Conservation (phyloP, 2,797 vertebrate species). For the Helostoma temminkii region DNA sequence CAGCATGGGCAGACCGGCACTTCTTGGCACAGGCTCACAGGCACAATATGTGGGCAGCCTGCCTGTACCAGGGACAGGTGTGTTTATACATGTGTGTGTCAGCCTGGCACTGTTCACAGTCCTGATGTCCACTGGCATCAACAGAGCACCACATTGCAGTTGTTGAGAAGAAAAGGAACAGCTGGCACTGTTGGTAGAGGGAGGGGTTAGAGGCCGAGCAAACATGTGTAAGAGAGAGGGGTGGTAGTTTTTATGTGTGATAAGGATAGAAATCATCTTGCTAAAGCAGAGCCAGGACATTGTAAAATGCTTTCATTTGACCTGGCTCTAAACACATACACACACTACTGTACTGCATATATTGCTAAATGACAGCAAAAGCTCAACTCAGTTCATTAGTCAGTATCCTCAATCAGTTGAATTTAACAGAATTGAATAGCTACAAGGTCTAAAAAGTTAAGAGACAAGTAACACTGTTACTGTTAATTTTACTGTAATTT, state of each 20-base stretch:
- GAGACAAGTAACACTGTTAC: no score
- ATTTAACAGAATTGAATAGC: no score
- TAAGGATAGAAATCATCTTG: constrained; percentile 3
- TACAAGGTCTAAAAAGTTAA: no score
- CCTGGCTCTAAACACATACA: no score
- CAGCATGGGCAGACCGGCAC: constrained; percentile 16
- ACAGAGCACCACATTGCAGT: constrained; percentile 45
- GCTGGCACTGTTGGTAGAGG: constrained; percentile 56
- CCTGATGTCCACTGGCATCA: constrained; percentile 58
- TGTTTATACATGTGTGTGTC: constrained; percentile 24
- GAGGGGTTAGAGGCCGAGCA: not conserved
- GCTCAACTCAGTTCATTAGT: no score
- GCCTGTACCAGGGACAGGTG: constrained; percentile 45
- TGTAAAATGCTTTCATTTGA: not conserved
- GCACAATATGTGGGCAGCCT: constrained; percentile 49
- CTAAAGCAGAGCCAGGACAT: not conserved
- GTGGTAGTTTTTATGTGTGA: not conserved
- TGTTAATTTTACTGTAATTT: no score
- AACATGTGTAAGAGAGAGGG: constrained; percentile 1
- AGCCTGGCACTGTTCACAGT: constrained; percentile 44
- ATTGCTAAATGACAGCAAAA: no score
- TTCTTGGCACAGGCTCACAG: constrained; percentile 43
- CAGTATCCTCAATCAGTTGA: no score
- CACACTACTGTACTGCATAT: not conserved
- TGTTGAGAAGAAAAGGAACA: constrained; percentile 66